A percentile compares a stretch with the other conserved stretches of the same genome.
phyloP scores from a whole-genome alignment of 2,888 invertebrate species.

The Pristionchus arcanus region DNA sequence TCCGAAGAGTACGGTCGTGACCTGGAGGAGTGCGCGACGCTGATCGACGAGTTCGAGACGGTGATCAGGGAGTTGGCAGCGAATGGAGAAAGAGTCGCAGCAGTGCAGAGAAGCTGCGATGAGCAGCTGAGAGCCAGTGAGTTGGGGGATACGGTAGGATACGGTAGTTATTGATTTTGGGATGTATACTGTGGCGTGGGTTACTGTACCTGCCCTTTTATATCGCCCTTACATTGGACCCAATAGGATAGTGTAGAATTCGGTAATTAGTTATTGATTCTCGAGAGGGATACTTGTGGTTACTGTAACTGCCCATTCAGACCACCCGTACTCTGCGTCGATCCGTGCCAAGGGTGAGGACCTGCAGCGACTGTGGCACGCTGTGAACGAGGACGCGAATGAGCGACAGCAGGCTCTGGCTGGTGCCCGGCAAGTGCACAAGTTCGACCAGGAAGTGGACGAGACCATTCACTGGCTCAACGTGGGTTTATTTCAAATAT shows the following conservation, averaged over 20 bases:
- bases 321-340: conserved; percentile 89
- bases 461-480: conserved; percentile 95
- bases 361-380: conserved; percentile 90
- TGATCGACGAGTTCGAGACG: conserved; percentile 68
- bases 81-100: conserved; percentile 90
- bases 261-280: too few relatives aligned
- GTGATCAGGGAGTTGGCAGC: conserved; percentile 85
- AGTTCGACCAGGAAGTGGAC: conserved; percentile 95
- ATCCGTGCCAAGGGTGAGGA: conserved; percentile 90
- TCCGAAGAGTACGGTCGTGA: conserved; percentile 98
- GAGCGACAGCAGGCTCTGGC: conserved; percentile 85
- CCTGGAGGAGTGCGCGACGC: conserved; percentile 92
- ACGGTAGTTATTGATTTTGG: too few relatives aligned
- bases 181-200: too few relatives aligned
- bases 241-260: too few relatives aligned
- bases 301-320: too few relatives aligned
- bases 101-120: conserved; percentile 79
- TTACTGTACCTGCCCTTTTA: not conserved
- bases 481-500: conserved; percentile 21
- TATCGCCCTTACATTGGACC: too few relatives aligned
- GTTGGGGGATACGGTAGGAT: too few relatives aligned
- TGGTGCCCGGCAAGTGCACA: conserved; percentile 89
- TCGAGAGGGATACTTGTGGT: too few relatives aligned
- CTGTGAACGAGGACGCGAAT: conserved; percentile 87
- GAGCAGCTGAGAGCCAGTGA: conserved; percentile 82